Base-by-base conservation (phyloP, 2,888 invertebrate species). In the Muschampia plurimacula region DNA sequence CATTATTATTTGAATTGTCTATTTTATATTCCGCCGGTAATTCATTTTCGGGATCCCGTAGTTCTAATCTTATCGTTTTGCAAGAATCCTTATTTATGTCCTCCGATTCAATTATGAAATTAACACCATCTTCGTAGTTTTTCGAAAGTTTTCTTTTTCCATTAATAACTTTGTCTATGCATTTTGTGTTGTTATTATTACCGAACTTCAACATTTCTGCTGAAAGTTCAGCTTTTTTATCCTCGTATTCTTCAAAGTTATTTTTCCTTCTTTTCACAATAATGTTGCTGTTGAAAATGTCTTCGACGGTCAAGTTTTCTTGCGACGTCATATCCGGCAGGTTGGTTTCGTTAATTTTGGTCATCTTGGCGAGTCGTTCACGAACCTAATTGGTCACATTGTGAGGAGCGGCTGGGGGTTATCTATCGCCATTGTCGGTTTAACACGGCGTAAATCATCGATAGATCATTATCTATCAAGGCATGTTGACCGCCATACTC, bases 361-460 rank as follows among this genome's bases (percentile, higher is more conserved):
- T 92, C 92, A 93, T 92, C 80, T 83, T 87, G 80, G 83, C 83
- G 78, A 78, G 77, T 81, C 80, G 63, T 63, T 49, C 67, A 72
- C 62, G 67, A 77, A 83, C 86, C 89, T 93, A 93, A 93, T 93
- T 93, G 91, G 86, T 91, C 87, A 89, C 89, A 92, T 92, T 91
- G 93, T 90, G 81, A 80, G 78, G 78, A 82, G 74, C 82, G 77
- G 79, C 82, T 77, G 84, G 87, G 83, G 88, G 89, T 89, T 90
- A 91, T 89, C 89, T 84, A 72, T 77, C 77, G 82, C 88, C 85
- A 92, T 93, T 93, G 92, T 93, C 89, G 84, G 87, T 90, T 90
- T 91, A 92, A 89, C 90, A 83, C 87, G 84, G 91, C 90, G 91
- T 91, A 93, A 92, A 93, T 93, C 91, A 92, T 93, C 90, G 86